Evolutionary conservation across 2,797 vertebrate species (phyloP).

Genomic region (Mus spretus): DNA sequence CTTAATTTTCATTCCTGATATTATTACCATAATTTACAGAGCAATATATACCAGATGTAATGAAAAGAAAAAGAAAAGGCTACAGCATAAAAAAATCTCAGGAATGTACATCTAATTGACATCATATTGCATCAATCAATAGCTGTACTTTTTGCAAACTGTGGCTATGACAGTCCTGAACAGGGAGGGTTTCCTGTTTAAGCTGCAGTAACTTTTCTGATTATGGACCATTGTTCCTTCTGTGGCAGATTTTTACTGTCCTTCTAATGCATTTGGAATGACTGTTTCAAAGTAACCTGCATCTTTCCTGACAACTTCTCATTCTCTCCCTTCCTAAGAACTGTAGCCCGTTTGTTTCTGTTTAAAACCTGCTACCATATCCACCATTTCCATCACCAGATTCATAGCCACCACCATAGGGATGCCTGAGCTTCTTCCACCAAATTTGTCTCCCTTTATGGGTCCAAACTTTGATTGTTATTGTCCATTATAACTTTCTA

Average conservation of each 20-base stretch:
- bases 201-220: conserved; percentile 97
- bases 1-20: background rate
- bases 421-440: too few relatives aligned
- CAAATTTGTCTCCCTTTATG: too few relatives aligned
- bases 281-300: conserved; percentile 99
- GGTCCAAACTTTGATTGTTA: too few relatives aligned
- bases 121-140: conserved; percentile 93
- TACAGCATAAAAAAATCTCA: conserved; percentile 83
- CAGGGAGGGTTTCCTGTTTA: conserved; percentile 95
- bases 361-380: too few relatives aligned
- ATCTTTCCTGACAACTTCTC: conserved; percentile 99
- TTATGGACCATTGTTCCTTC: conserved; percentile 93
- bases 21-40: background rate
- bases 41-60: background rate
- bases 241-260: conserved; percentile 93
- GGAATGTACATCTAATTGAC: conserved; percentile 94
- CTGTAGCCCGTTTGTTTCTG: conserved; percentile 91
- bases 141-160: conserved; percentile 95
- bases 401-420: too few relatives aligned
- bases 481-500: too few relatives aligned
- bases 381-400: too few relatives aligned
- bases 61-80: too few relatives aligned
- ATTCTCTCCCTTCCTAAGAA: conserved; percentile 99
- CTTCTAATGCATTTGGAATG: conserved; percentile 97
- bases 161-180: conserved; percentile 95